Conservation (phyloP, 2,113 vertebrate genomes). For the Oryzias melastigma region DNA sequence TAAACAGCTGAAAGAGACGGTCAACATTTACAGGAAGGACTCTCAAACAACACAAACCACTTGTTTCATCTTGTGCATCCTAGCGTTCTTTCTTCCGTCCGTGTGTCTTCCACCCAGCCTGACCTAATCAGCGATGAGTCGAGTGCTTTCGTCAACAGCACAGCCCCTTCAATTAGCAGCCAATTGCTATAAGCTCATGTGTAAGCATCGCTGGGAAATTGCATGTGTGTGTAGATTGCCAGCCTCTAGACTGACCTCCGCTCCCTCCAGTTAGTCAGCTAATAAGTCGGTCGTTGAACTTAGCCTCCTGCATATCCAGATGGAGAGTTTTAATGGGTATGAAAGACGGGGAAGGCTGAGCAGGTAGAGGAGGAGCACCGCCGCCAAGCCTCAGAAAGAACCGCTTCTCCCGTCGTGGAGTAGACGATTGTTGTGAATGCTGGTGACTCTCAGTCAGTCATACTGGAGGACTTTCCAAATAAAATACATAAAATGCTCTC, state of each 20-base stretch:
- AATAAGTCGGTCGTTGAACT: slow-evolving; percentile 44
- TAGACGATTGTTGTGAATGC: slow-evolving; percentile 69
- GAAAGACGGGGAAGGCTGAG: slow-evolving; percentile 34
- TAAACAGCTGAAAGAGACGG: slow-evolving; percentile 53
- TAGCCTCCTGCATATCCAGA: slow-evolving; percentile 41
- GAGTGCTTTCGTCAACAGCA: slow-evolving; percentile 64
- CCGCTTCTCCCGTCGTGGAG: slow-evolving; percentile 49
- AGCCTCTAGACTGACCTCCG: slow-evolving; percentile 38
- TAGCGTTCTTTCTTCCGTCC: slow-evolving; percentile 7
- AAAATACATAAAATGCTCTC: slow-evolving; percentile 26
- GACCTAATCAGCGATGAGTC: slow-evolving; percentile 57
- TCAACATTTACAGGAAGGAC: slow-evolving; percentile 53
- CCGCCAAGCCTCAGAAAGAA: background rate
- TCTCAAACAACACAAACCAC: slow-evolving; percentile 44
- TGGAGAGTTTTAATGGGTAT: slow-evolving; percentile 59
- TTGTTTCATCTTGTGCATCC: slow-evolving; percentile 31
- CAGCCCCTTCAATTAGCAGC: slow-evolving; percentile 60
- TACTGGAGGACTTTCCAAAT: slow-evolving; percentile 69
- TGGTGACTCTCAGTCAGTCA: slow-evolving; percentile 49
- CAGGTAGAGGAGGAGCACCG: slow-evolving; percentile 39
- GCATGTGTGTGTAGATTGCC: slow-evolving; percentile 7
- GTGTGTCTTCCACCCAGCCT: slow-evolving; percentile 27
- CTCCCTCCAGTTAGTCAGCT: slow-evolving; percentile 40
- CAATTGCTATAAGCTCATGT: slow-evolving; percentile 56
- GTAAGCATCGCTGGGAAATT: slow-evolving; percentile 54